Conservation (phyloP, 2,113 vertebrate species). For the Camelus dromedarius region DNA sequence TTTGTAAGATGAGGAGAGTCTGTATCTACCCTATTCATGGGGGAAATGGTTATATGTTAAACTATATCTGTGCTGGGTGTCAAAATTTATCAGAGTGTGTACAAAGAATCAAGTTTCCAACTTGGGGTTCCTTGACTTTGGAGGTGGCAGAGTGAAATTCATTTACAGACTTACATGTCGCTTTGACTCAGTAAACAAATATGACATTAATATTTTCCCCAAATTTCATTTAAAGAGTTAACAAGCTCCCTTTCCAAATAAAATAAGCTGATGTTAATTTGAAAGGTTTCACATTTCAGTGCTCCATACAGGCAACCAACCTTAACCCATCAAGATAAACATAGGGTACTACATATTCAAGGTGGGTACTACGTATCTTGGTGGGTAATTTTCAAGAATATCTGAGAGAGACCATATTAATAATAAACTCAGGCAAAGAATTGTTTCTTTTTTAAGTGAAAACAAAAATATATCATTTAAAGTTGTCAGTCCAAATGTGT, state of each 20-base stretch:
- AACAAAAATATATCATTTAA: slow-evolving; percentile 57
- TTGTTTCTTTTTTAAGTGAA: slow-evolving; percentile 74
- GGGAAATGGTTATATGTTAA: slow-evolving; percentile 80
- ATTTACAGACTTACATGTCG: not conserved
- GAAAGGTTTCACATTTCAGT: not conserved
- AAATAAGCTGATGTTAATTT: not conserved
- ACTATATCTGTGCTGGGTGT: slow-evolving; percentile 74
- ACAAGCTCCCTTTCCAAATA: not conserved
- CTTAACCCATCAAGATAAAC: not conserved
- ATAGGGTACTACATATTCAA: not conserved
- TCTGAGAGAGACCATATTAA: slow-evolving; percentile 63
- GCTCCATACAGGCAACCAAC: not conserved
- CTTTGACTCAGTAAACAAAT: slow-evolving; percentile 72
- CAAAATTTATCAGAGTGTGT: slow-evolving; percentile 74
- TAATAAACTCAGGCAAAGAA: slow-evolving; percentile 59
- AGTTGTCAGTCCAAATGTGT: slow-evolving; percentile 47
- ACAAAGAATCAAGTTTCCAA: slow-evolving; percentile 76
- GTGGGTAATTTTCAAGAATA: slow-evolving; percentile 65
- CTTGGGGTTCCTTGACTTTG: slow-evolving; percentile 73
- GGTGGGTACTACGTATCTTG: slow-evolving; percentile 30
- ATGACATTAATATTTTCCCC: slow-evolving; percentile 18
- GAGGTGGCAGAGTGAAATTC: slow-evolving; percentile 45
- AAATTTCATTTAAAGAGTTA: slow-evolving; percentile 55
- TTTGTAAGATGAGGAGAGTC: slow-evolving; percentile 66
- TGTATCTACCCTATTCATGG: slow-evolving; percentile 76